Evolutionary conservation across 2,113 vertebrate species (phyloP).

Genomic region (Halcyon malimbica): DNA sequence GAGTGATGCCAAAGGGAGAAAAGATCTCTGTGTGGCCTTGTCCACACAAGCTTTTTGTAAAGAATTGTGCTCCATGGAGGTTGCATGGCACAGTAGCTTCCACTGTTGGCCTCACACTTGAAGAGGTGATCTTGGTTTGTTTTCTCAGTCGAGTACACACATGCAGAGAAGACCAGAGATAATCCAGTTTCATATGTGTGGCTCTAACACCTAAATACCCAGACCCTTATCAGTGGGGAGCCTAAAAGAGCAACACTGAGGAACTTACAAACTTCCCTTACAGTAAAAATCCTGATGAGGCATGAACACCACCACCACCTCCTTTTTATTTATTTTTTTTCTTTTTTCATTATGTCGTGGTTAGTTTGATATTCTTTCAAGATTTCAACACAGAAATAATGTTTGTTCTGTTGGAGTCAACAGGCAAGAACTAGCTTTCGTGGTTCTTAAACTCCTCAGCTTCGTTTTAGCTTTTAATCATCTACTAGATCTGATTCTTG

Average conservation of each 20-base stretch:
- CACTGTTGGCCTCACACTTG: not conserved
- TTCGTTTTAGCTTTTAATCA: constrained; percentile 13
- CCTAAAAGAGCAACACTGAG: not conserved
- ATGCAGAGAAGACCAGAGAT: not conserved
- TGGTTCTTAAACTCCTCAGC: constrained; percentile 22
- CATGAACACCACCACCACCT: not conserved
- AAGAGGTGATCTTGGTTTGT: not conserved
- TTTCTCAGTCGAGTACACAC: not conserved
- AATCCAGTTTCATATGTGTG: not conserved
- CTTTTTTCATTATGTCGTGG: not conserved
- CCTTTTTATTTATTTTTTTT: not conserved
- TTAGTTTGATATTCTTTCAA: constrained; percentile 23
- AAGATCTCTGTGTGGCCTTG: not conserved
- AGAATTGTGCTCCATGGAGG: not conserved
- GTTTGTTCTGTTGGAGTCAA: not conserved
- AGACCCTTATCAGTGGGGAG: not conserved
- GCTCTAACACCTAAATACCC: not conserved
- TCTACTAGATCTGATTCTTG: constrained; percentile 25
- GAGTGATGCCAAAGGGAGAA: not conserved
- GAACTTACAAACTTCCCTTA: not conserved
- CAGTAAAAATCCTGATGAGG: not conserved
- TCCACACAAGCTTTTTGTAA: not conserved
- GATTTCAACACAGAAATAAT: not conserved
- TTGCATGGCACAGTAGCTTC: not conserved
- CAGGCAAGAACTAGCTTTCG: constrained; percentile 30